phyloP scores from a whole-genome alignment of 2,113 vertebrate genomes.

The Megalops atlanticus region DNA sequence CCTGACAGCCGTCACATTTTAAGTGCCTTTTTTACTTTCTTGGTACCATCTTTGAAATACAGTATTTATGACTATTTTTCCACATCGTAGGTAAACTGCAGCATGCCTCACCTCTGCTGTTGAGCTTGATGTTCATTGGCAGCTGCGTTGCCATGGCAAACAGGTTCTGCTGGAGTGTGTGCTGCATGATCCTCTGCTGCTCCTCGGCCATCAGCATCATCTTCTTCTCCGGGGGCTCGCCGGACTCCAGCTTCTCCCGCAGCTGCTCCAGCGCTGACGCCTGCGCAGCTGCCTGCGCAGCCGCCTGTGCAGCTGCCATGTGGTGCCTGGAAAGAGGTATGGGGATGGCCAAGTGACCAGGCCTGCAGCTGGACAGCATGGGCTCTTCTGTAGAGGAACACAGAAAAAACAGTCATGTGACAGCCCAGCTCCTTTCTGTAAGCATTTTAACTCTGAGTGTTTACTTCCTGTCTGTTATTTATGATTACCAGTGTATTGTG shows the following conservation, averaged over 20 bases:
- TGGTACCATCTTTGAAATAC: not conserved
- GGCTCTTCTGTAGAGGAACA: conserved; percentile 75
- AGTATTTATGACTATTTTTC: not conserved
- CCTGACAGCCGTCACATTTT: not conserved
- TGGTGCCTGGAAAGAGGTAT: conserved; percentile 69
- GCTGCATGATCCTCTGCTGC: conserved; percentile 83
- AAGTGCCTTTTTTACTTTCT: too few relatives aligned
- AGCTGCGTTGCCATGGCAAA: conserved; percentile 81
- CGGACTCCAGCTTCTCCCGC: conserved; percentile 80
- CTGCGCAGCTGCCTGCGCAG: conserved; percentile 63
- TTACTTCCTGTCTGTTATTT: not conserved
- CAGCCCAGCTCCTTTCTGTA: not conserved
- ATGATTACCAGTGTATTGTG: too few relatives aligned
- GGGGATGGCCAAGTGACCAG: conserved; percentile 66
- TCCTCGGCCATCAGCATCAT: conserved; percentile 79
- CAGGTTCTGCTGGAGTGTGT: conserved; percentile 81
- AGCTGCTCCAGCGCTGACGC: conserved; percentile 77
- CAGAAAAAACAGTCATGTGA: not conserved
- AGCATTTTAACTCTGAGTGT: too few relatives aligned
- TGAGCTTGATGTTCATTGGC: conserved; percentile 80
- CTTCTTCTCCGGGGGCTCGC: conserved; percentile 88
- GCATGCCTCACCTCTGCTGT: conserved; percentile 73
- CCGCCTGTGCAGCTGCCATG: conserved; percentile 53
- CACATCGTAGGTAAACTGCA: too few relatives aligned
- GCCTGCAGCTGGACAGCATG: conserved; percentile 61